A percentile compares a stretch with the other conserved stretches of the same genome.
Conservation (phyloP, 2,888 invertebrate species). For the Melanophora roralis region DNA sequence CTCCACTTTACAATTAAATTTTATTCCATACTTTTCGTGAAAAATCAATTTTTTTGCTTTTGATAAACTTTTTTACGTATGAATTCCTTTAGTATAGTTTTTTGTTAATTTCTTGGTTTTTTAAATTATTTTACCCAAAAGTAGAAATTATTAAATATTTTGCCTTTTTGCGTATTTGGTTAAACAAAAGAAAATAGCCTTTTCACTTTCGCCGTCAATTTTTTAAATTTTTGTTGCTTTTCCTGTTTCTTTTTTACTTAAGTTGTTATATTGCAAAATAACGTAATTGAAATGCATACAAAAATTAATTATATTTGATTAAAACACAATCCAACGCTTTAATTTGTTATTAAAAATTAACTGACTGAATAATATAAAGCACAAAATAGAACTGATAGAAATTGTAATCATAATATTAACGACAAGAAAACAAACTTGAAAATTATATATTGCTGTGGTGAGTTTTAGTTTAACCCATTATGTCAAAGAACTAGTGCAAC, state of each 20-base stretch:
- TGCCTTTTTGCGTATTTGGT: slow-evolving; percentile 52
- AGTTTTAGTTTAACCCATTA: no score
- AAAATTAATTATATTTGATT: slow-evolving; percentile 46
- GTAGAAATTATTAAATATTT: slow-evolving; percentile 10
- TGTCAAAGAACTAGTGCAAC: no score
- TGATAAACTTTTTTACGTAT: background rate
- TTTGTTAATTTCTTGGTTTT: background rate
- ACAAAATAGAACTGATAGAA: slow-evolving; percentile 55
- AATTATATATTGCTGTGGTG: background rate
- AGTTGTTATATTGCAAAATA: slow-evolving; percentile 49
- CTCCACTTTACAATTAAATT: no score
- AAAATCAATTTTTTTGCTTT: background rate
- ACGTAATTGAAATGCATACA: slow-evolving; percentile 37
- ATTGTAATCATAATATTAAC: background rate
- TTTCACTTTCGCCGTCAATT: background rate
- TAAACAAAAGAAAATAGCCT: background rate
- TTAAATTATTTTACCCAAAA: slow-evolving; percentile 7
- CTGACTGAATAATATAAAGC: slow-evolving; percentile 49
- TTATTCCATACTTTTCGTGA: no score
- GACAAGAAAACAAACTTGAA: background rate
- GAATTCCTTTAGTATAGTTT: no score
- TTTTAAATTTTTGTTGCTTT: slow-evolving; percentile 31
- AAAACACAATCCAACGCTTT: slow-evolving; percentile 31
- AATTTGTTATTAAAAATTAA: slow-evolving; percentile 24
- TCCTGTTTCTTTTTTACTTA: slow-evolving; percentile 30